These are phyloP conservation scores for Carlito syrichta DNA, from an alignment of 2,113 vertebrate genomes.

Conservation along the genomic window DNA sequence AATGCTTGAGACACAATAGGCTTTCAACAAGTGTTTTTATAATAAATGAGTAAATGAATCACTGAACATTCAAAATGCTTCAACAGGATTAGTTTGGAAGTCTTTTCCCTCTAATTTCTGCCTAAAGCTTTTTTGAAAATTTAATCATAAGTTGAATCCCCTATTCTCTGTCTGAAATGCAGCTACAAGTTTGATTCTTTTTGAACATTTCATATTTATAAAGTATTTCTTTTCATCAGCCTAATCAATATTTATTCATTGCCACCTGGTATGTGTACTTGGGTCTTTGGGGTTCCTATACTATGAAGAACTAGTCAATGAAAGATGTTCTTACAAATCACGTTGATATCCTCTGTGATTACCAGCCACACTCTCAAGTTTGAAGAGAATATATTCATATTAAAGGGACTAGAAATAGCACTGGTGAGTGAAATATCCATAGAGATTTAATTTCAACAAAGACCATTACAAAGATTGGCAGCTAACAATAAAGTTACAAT, in stretches of 20 bases:
- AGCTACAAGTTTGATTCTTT: conserved; percentile 30
- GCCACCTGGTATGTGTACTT: not conserved
- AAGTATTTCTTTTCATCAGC: conserved; percentile 57
- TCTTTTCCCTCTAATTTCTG: not conserved
- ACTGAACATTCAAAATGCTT: not conserved
- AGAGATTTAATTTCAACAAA: not conserved
- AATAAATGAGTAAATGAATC: conserved; percentile 36
- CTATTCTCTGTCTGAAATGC: conserved; percentile 45
- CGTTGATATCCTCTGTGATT: not conserved
- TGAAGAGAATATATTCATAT: not conserved
- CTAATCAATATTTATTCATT: conserved; percentile 55
- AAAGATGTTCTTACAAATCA: not conserved
- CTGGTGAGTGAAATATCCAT: not conserved
- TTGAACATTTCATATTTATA: conserved; percentile 54
- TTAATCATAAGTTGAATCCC: conserved; percentile 26
- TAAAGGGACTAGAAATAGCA: not conserved
- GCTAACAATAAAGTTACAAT: not conserved
- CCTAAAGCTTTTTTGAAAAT: conserved; percentile 46
- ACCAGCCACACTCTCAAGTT: not conserved
- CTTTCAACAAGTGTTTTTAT: not conserved
- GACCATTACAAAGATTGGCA: not conserved
- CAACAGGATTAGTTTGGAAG: not conserved
- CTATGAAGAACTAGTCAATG: not conserved
- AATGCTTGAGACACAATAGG: not conserved
- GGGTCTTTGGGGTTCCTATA: not conserved